Conservation (phyloP, 2,113 vertebrate genomes). For the Mastomys coucha region DNA sequence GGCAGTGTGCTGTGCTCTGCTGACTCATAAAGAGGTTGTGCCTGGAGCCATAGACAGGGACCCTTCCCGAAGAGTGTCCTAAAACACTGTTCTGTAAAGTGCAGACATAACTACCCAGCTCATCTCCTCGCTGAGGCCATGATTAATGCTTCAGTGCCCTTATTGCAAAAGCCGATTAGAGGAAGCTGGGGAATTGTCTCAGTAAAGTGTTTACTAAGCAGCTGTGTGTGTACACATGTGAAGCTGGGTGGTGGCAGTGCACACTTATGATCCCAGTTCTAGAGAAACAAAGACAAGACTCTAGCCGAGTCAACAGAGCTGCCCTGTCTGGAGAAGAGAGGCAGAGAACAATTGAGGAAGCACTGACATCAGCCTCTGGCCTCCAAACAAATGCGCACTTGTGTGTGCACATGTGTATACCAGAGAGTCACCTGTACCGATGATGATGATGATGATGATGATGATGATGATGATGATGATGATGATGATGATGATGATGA, state of each 20-base stretch:
- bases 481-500: no score
- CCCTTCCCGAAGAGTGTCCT: accelerated
- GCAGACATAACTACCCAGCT: not conserved
- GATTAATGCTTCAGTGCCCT: not conserved
- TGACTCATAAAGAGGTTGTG: accelerated
- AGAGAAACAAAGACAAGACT: not conserved
- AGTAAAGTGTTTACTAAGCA: not conserved
- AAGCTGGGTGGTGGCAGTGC: not conserved
- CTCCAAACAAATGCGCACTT: not conserved
- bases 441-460: no score
- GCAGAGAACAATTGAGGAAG: not conserved
- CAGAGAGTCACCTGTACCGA: not conserved
- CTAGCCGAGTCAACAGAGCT: not conserved
- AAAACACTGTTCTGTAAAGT: not conserved
- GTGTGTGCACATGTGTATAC: not conserved
- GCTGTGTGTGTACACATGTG: not conserved
- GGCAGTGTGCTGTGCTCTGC: not conserved
- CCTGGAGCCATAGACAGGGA: not conserved
- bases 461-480: no score
- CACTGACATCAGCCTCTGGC: not conserved
- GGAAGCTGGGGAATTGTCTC: not conserved
- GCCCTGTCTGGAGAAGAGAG: not conserved
- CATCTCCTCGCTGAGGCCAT: not conserved
- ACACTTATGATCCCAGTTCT: not conserved
- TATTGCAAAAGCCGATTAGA: not conserved